Conservation (phyloP, 2,113 vertebrate genomes). For the Emberiza fucata region DNA sequence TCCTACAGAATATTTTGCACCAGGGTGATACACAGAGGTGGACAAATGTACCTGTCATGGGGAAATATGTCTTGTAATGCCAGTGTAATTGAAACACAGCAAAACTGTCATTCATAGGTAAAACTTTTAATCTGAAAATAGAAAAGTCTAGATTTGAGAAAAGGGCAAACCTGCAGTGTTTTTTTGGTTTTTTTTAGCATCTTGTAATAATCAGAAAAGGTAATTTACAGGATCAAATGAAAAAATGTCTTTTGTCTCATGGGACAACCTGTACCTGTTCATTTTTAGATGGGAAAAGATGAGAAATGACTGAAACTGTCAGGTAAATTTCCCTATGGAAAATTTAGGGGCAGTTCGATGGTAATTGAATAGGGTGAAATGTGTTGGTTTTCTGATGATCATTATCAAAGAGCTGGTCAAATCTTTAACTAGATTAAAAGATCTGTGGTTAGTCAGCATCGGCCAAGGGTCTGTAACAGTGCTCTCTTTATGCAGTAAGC, state of each 20-base stretch:
- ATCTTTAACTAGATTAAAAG: not conserved
- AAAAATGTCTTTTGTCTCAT: not conserved
- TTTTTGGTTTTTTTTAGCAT: not conserved
- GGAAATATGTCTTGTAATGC: not conserved
- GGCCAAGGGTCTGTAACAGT: not conserved
- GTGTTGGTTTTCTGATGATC: not conserved
- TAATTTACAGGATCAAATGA: not conserved
- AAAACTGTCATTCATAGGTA: not conserved
- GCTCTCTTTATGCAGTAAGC: slow-evolving; percentile 1
- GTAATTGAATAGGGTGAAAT: not conserved
- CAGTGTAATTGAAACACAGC: not conserved
- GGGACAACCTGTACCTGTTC: not conserved
- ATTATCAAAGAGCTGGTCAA: not conserved
- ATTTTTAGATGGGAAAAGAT: not conserved
- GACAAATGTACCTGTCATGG: not conserved
- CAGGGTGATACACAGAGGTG: not conserved
- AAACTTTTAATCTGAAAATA: not conserved
- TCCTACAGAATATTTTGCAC: not conserved
- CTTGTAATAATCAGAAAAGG: not conserved
- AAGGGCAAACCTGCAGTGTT: not conserved
- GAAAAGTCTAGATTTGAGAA: not conserved
- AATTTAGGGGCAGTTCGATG: not conserved
- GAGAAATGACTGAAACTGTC: not conserved
- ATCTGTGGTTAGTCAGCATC: not conserved
- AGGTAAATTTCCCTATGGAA: not conserved